These are phyloP conservation scores for Drosophila melanocephala DNA, from an alignment of 2,888 invertebrate genomes.

Conservation along the genomic window DNA sequence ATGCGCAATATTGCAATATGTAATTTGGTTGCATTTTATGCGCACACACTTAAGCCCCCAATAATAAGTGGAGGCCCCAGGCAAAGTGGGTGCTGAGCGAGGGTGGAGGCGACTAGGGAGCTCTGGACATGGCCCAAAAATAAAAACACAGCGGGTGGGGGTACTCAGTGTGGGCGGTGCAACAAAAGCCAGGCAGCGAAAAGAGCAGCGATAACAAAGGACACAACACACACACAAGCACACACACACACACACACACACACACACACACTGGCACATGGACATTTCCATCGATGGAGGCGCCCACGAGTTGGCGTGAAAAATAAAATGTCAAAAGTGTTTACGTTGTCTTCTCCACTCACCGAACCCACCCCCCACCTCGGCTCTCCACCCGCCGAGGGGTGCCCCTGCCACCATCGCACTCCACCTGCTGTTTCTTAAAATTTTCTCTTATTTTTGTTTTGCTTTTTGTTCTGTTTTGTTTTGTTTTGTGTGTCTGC, in stretches of 20 bases:
- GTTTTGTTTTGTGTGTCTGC: slow-evolving; percentile 47
- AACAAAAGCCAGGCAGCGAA: slow-evolving; percentile 60
- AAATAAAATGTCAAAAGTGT: slow-evolving; percentile 80
- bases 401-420: neutral
- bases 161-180: slow-evolving; percentile 31
- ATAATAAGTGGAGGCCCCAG: slow-evolving; percentile 37
- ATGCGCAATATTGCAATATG: slow-evolving; percentile 66
- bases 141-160: slow-evolving; percentile 15
- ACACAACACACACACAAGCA: slow-evolving; percentile 20
- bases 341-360: slow-evolving; percentile 59
- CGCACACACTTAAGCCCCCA: slow-evolving; percentile 54
- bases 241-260: slow-evolving; percentile 23
- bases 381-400: fast-evolving
- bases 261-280: slow-evolving; percentile 18
- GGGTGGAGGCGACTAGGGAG: neutral
- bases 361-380: neutral
- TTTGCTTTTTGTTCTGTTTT: slow-evolving; percentile 4
- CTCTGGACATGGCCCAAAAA: slow-evolving; percentile 31
- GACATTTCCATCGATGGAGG: slow-evolving; percentile 41
- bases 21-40: slow-evolving; percentile 58
- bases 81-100: neutral
- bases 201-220: slow-evolving; percentile 60
- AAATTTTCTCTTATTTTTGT: slow-evolving; percentile 17
- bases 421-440: slow-evolving; percentile 10
- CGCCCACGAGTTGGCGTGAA: slow-evolving; percentile 70